Evolutionary conservation across 30 jellyfish, hydroid and myxozoan species (phyloP).

Genomic region (Chrysaora quinquecirrha): DNA sequence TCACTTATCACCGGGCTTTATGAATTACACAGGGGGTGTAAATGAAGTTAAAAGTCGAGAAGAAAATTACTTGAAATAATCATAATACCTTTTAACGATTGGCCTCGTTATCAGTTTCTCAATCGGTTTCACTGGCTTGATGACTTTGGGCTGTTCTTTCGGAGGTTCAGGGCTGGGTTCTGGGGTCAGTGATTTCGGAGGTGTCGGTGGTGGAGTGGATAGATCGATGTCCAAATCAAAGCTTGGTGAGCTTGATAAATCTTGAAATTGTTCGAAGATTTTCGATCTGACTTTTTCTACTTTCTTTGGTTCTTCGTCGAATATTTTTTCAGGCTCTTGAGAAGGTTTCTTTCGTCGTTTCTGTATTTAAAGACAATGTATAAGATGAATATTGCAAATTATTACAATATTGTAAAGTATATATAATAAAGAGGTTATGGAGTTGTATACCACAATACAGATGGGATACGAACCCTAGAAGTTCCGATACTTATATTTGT

Average conservation of each 20-base stretch:
- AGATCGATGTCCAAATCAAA: conserved; percentile 35
- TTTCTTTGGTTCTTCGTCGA: not conserved
- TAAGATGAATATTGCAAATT: not conserved
- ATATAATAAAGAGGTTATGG: too few species aligned
- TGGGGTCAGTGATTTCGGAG: conserved; percentile 67
- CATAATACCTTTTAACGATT: conserved; percentile 31
- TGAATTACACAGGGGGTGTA: too few species aligned
- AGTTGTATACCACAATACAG: too few species aligned
- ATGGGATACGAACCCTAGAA: too few species aligned
- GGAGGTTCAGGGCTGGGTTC: conserved; percentile 59
- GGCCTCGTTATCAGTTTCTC: conserved; percentile 70
- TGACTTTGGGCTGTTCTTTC: conserved; percentile 22
- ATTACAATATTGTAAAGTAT: too few species aligned
- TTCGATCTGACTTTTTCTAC: conserved; percentile 8
- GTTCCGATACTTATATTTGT: too few species aligned
- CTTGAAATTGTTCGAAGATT: conserved; percentile 19
- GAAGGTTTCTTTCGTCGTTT: conserved; percentile 11
- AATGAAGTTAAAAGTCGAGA: too few species aligned
- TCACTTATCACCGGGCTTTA: too few species aligned
- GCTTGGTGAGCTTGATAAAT: conserved; percentile 10
- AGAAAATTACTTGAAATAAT: too few species aligned
- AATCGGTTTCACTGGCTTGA: conserved; percentile 64
- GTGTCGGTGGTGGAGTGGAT: conserved; percentile 79
- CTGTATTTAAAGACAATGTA: conserved; percentile 1
- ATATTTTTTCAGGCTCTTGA: conserved; percentile 11